Evolutionary conservation across 2,888 invertebrate genomes (phyloP), one percentile per base, ranked within the genome.

Genomic region (Salpingus planirostris): DNA sequence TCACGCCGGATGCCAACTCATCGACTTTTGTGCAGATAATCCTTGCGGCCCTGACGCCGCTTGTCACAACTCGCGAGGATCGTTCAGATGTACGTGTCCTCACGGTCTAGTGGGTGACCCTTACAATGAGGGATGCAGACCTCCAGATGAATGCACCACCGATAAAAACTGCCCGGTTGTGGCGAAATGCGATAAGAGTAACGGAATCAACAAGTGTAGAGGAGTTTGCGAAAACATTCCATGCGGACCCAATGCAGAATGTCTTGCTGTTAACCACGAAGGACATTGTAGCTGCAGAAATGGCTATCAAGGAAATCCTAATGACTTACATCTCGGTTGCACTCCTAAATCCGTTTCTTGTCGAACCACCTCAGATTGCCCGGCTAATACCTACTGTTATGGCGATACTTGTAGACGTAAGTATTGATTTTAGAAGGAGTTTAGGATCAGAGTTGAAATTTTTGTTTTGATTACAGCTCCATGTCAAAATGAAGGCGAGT

Each of bases 191-290:
- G 73, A 78, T 11, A 71, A 74, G 42, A 68, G 74, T 2, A 79
- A 79, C 52, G 82, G 82, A 24, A 66, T 75, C 29, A 78, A 82
- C 24, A 89, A 88, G 66, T 91, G 90, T 62, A 78, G 76, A 62
- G 81, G 86, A 66, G 85, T 82, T 15, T 91, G 91, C 60, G 80
- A 85, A 50, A 75, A 74, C 46, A 71, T 78, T 1, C 69, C 70
- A 40, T 92, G 92, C 65, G 89, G 88, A 32, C 73, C 76, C 2
- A 91, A 91, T 62, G 75, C 91, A 14, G 87, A 89, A 57, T 92
- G 92, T 60, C 59, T 76, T 36, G 78, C 87, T 37, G 67, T 73
- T 33, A 76, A 83, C 52, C 91, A 91, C 60, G 69, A 69, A 21
- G 83, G 80, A 8, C 74, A 77, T 48, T 92, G 92, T 57, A 76